Evolutionary conservation across 2,888 invertebrate species (phyloP), one percentile per base, ranked within the genome.

Genomic region (Trisateles emortualis): DNA sequence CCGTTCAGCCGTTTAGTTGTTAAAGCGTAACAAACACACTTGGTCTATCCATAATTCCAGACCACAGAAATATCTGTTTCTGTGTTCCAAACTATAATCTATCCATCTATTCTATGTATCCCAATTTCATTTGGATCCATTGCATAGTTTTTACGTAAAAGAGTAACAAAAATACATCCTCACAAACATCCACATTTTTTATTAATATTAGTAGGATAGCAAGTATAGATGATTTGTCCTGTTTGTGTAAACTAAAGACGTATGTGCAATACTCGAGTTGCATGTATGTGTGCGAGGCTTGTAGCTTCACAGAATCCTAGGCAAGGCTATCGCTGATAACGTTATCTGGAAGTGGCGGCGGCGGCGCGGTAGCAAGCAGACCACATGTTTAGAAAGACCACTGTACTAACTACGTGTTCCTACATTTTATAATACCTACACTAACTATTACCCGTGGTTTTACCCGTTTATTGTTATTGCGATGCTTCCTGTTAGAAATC

Each of bases 301-400:
- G 68, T 71, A 71, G 69, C 70, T 78, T 69, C 84, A 86, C 82
- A 89, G 90, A 91, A 89, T 90, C 88, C 83, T 81, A 79, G 78
- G 81, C 91, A 84, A 91, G 92, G 92, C 89, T 90, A 88, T 86
- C 84, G 78, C 81, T 86, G 91, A 91, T 92, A 90, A 86, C 86
- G 86, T 89, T 92, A 92, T 90, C 90, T 88, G 77, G 72, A 66
- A 74, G 68, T 74, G 76, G 73, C 73, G 57, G 74, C 72, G 54
- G 65, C 62, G 53, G 61, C 52, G 61, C 52, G 59, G 65, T 68
- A 52, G 68, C 66, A 60, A 55, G 65, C 69, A 68, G 72, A 70
- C 63, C 73, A 61, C 47, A 19, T 54, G 49, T 66, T 67, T 51
- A 62, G 68, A 64, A 70, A 67, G 53, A 59, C 57, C 42, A 9